A percentile compares a stretch with the other conserved stretches of the same genome.
These are phyloP conservation scores for Pentalonia nigronervosa DNA, from an alignment of 1,140 invertebrate genomes.

Conservation along the genomic window DNA sequence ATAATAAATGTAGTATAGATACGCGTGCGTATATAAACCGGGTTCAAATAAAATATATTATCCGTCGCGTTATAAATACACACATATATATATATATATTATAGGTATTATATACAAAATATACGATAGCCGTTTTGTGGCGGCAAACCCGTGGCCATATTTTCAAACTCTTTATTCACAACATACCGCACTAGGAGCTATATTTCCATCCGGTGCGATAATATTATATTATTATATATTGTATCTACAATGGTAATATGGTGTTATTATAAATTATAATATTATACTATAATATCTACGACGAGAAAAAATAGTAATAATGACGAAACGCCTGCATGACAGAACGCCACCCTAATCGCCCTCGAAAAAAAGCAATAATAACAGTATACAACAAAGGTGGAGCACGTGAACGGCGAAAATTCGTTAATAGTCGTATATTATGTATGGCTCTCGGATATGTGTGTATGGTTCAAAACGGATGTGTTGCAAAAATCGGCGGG, in stretches of 20 bases:
- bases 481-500: background rate
- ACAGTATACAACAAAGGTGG: background rate
- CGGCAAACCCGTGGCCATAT: background rate
- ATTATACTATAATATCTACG: background rate
- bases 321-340: background rate
- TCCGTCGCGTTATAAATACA: background rate
- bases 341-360: background rate
- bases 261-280: background rate
- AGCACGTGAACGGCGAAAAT: background rate
- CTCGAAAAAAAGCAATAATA: background rate
- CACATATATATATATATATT: background rate
- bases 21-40: background rate
- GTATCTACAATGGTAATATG: background rate
- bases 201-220: background rate
- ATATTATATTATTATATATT: background rate
- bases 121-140: background rate
- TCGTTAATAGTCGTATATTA: background rate
- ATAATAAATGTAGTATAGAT: background rate
- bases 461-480: constrained; percentile 8
- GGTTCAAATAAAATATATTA: background rate
- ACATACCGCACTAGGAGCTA: background rate
- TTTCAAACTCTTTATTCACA: background rate
- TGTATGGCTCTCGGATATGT: background rate
- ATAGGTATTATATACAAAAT: background rate
- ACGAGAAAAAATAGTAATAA: background rate